These are phyloP conservation scores for Drosophila pachea DNA, from an alignment of 1,140 invertebrate genomes.

Conservation along the genomic window DNA sequence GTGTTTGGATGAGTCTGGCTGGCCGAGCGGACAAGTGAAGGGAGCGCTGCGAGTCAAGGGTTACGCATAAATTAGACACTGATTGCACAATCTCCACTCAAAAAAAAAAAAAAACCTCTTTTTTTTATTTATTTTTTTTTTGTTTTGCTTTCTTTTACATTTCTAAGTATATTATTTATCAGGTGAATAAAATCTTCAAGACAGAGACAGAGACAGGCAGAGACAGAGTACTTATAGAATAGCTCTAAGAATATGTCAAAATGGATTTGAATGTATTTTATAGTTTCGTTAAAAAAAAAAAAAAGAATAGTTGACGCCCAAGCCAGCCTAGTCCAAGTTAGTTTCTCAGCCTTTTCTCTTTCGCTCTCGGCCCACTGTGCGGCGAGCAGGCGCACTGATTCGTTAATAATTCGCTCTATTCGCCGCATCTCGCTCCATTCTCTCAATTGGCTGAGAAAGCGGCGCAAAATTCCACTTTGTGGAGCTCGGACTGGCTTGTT, in stretches of 20 bases:
- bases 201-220: not conserved
- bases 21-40: conserved; percentile 3
- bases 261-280: no score
- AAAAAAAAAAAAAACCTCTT: conserved; percentile 1
- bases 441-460: conserved; percentile 17
- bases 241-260: no score
- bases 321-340: not conserved
- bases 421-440: conserved; percentile 5
- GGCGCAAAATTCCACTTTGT: conserved; percentile 60
- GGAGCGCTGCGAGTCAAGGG: conserved; percentile 8
- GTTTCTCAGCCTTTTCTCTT: conserved; percentile 5
- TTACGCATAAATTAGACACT: conserved; percentile 1
- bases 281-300: no score
- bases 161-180: not conserved
- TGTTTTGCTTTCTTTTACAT: not conserved
- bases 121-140: not conserved
- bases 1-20: not conserved
- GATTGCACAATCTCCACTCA: not conserved
- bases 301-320: no score
- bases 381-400: conserved; percentile 45
- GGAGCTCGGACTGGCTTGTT: conserved; percentile 68
- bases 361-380: conserved; percentile 40
- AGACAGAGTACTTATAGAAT: not conserved
- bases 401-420: conserved; percentile 28
- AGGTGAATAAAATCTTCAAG: not conserved